Evolutionary conservation across 1,140 invertebrate genomes (phyloP), one percentile per base, ranked within the genome.

Genomic region (Olivierus martensii): DNA sequence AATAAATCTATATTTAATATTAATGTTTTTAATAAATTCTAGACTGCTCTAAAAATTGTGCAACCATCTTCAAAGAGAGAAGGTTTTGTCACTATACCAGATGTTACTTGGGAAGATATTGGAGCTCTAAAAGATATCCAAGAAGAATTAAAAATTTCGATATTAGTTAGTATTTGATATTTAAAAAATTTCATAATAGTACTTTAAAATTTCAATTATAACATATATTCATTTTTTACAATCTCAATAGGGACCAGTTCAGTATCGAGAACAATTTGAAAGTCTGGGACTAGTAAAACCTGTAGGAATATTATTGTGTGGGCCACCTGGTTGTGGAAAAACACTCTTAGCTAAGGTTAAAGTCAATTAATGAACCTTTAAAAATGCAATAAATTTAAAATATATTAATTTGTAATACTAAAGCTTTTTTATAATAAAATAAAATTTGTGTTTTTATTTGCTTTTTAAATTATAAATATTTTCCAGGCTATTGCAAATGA

Each of bases 21-120:
- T 28, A 28, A 28, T 28, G 22, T 28, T 28, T 3, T 7, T 7
- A 28, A 28, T 28, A 28, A 55, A 42, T 55, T 55, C 46, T 14
- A 51, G 46, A 36, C 2, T 49, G 51, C 55, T 12, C 17, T 62
- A 51, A 18, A 39, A 36, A 17, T 37, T 21, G 35, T 55, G 49
- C 34, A 52, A 36, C 41, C 47, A 51, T 51, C 43, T 41, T 39
- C 2, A 43, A 94, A 94, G 60, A 75, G 93, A 58, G 94, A 99
- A 77, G 95, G 95, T 46, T 97, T 99, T 72, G 86, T 87, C 4
- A 96, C 92, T 7, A 88, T 99, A 15, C 94, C 95, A 10, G 88
- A 96, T 74, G 85, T 90, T 0, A 93, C 87, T 0, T 99, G 95
- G 95, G 80, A 89, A 55, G 91, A 99, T 72, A 80, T 99, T 61